Conservation (phyloP, 2,888 invertebrate genomes). For the Cheilosia soror region DNA sequence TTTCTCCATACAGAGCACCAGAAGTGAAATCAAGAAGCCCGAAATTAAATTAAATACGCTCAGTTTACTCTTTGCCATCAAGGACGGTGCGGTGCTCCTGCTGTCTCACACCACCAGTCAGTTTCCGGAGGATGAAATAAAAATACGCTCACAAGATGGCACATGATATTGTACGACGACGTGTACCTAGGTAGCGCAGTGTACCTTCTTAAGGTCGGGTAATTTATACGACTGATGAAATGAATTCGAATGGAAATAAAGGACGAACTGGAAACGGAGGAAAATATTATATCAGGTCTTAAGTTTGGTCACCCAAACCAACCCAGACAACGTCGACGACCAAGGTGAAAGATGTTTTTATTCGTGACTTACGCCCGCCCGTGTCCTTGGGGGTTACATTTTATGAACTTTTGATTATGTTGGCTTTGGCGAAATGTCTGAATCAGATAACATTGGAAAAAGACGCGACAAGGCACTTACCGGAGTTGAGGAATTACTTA, state of each 20-base stretch:
- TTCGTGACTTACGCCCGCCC: slow-evolving; percentile 38
- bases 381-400: slow-evolving; percentile 56
- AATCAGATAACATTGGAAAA: slow-evolving; percentile 65
- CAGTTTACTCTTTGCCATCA: slow-evolving; percentile 78
- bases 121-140: slow-evolving; percentile 52
- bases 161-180: slow-evolving; percentile 3
- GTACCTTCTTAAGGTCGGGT: slow-evolving; percentile 47
- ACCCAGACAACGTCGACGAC: slow-evolving; percentile 56
- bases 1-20: slow-evolving; percentile 37
- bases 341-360: slow-evolving; percentile 72
- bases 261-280: slow-evolving; percentile 29
- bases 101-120: slow-evolving; percentile 27
- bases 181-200: slow-evolving; percentile 4
- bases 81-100: slow-evolving; percentile 20
- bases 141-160: slow-evolving; percentile 50
- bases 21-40: slow-evolving; percentile 80
- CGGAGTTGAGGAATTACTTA: slow-evolving; percentile 64
- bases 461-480: slow-evolving; percentile 66
- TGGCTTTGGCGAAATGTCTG: slow-evolving; percentile 55
- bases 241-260: slow-evolving; percentile 72
- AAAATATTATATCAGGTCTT: slow-evolving; percentile 66
- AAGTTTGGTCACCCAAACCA: slow-evolving; percentile 66
- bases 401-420: slow-evolving; percentile 75
- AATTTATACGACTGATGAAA: slow-evolving; percentile 68
- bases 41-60: slow-evolving; percentile 82